These are phyloP conservation scores for Antheraea pernyi DNA, from an alignment of 1,140 invertebrate genomes.

Conservation along the genomic window DNA sequence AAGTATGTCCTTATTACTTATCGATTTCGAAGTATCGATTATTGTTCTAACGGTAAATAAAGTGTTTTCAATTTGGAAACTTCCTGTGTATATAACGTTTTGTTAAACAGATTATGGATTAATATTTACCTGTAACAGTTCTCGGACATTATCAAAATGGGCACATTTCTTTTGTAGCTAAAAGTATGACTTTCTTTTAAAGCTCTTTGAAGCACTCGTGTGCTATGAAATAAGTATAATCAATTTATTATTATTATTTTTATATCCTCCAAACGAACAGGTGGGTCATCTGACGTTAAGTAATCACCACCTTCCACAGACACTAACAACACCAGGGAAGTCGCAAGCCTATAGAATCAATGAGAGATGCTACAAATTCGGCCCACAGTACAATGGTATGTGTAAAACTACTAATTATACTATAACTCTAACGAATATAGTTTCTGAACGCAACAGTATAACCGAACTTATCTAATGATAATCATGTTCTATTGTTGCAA, in stretches of 20 bases:
- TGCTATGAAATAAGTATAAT: neutral
- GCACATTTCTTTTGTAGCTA: neutral
- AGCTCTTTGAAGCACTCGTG: neutral
- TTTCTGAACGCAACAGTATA: too few species aligned
- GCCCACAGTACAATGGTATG: neutral
- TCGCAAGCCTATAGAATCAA: too few species aligned
- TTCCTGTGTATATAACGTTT: neutral
- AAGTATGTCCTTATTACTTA: neutral
- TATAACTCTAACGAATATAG: neutral
- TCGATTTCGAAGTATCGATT: neutral
- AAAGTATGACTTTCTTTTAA: neutral
- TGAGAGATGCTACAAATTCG: too few species aligned
- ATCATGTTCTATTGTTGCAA: neutral
- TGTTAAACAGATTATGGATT: neutral
- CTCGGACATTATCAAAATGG: neutral
- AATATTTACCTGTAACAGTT: neutral
- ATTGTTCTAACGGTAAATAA: neutral
- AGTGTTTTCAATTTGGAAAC: neutral
- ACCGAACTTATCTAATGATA: neutral
- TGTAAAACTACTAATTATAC: neutral
- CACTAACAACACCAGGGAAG: too few species aligned
- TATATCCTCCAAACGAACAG: too few species aligned
- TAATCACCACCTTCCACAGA: too few species aligned
- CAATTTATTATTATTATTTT: too few species aligned
- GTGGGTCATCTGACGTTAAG: too few species aligned